A percentile compares a stretch with the other conserved stretches of the same genome.
phyloP scores from a whole-genome alignment of 2,797 vertebrate species.

The Melopsittacus undulatus region DNA sequence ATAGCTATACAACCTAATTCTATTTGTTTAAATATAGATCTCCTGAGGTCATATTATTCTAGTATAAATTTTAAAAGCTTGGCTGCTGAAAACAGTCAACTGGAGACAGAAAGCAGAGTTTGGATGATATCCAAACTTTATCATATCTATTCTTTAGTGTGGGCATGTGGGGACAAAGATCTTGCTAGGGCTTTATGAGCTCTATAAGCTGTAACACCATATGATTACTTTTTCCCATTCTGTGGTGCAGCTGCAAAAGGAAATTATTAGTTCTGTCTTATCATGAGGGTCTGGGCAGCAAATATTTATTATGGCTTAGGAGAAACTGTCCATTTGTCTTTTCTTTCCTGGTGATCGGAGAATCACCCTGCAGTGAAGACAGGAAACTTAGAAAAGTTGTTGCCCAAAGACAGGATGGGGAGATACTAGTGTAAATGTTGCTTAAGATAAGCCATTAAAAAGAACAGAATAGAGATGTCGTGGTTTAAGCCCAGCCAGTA shows the following conservation, averaged over 20 bases:
- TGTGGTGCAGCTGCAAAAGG: not conserved
- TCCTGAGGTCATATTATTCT: slow-evolving; percentile 24
- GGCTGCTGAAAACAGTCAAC: not conserved
- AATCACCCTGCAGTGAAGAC: not conserved
- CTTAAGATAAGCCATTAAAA: not conserved
- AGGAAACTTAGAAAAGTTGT: not conserved
- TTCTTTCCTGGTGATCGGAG: not conserved
- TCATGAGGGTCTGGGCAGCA: not conserved
- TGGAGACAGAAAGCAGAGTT: slow-evolving; percentile 7
- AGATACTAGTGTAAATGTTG: not conserved
- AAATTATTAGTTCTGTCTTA: not conserved
- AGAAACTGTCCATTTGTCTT: not conserved
- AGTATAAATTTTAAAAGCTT: not conserved
- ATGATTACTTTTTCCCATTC: not conserved
- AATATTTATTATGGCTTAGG: not conserved
- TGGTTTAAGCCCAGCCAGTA: too few relatives aligned
- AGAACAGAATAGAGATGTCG: not conserved
- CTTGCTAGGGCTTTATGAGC: not conserved
- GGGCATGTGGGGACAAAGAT: not conserved
- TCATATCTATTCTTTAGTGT: not conserved
- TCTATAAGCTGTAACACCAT: not conserved
- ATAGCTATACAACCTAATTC: slow-evolving; percentile 40
- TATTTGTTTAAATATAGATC: slow-evolving; percentile 57
- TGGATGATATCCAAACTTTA: slow-evolving; percentile 13
- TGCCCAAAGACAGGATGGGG: not conserved